A percentile compares a stretch with the other conserved stretches of the same genome.
Conservation (phyloP, 2,797 vertebrate species). For the Neopelma chrysocephalum region DNA sequence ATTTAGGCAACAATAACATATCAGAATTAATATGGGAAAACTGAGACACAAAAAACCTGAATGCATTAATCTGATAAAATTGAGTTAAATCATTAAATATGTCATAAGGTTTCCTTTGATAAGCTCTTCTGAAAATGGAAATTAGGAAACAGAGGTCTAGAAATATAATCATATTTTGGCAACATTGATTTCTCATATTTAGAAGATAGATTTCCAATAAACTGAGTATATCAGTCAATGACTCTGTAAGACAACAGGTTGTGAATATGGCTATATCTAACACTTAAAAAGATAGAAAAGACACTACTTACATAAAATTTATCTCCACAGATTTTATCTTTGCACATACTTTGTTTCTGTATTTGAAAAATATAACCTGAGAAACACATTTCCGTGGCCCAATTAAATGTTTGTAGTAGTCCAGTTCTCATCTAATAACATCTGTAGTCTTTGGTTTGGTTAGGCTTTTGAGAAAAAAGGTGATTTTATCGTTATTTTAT, state of each 20-base stretch:
- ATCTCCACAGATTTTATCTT: not conserved
- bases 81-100: not conserved
- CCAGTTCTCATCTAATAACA: not conserved
- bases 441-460: not conserved
- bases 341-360: not conserved
- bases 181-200: not conserved
- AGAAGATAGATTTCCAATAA: not conserved
- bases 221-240: not conserved
- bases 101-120: not conserved
- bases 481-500: not conserved
- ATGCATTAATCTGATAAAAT: not conserved
- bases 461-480: not conserved
- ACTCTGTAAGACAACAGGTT: not conserved
- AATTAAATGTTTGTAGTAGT: not conserved
- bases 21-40: not conserved
- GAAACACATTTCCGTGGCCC: not conserved
- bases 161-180: not conserved
- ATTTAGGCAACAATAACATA: not conserved
- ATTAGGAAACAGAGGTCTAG: not conserved
- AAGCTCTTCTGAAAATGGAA: not conserved
- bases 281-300: not conserved
- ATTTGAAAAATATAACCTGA: not conserved
- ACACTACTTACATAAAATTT: not conserved
- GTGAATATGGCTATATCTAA: not conserved
- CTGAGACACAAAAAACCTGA: not conserved